These are phyloP conservation scores for Zaprionus kolodkinae DNA, from an alignment of 1,140 invertebrate genomes.

Conservation along the genomic window DNA sequence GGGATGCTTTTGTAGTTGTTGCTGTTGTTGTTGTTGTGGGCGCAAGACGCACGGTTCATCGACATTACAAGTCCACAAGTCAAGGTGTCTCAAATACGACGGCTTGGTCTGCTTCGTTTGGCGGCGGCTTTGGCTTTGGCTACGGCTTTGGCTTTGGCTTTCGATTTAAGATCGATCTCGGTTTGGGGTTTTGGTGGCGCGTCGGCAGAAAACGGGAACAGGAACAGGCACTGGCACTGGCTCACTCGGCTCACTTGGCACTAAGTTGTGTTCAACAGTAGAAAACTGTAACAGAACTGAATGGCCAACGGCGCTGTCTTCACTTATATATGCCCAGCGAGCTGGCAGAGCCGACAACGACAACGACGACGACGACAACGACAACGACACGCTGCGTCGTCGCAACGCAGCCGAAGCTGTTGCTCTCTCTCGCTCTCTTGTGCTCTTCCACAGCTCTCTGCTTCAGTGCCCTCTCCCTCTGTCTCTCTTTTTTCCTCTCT, in stretches of 20 bases:
- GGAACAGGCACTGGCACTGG: slow-evolving; percentile 22
- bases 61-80: slow-evolving; percentile 77
- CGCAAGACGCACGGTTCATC: slow-evolving; percentile 74
- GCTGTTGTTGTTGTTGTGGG: slow-evolving; percentile 46
- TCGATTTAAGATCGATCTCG: not conserved
- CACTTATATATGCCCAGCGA: slow-evolving; percentile 65
- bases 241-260: slow-evolving; percentile 32
- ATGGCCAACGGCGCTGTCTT: slow-evolving; percentile 46
- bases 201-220: not conserved
- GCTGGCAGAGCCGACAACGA: slow-evolving; percentile 4
- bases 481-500: slow-evolving; percentile 6
- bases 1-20: slow-evolving; percentile 17
- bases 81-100: slow-evolving; percentile 58
- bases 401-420: not conserved
- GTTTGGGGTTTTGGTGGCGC: not conserved
- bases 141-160: slow-evolving; percentile 1
- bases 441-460: slow-evolving; percentile 24
- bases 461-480: slow-evolving; percentile 20
- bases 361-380: not conserved
- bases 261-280: slow-evolving; percentile 77
- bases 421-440: slow-evolving; percentile 16
- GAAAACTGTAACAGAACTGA: slow-evolving; percentile 79
- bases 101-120: not conserved
- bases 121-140: slow-evolving; percentile 4
- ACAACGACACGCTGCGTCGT: not conserved